Evolutionary conservation across 2,888 invertebrate genomes (phyloP).

Genomic region (Tinea pellionella): DNA sequence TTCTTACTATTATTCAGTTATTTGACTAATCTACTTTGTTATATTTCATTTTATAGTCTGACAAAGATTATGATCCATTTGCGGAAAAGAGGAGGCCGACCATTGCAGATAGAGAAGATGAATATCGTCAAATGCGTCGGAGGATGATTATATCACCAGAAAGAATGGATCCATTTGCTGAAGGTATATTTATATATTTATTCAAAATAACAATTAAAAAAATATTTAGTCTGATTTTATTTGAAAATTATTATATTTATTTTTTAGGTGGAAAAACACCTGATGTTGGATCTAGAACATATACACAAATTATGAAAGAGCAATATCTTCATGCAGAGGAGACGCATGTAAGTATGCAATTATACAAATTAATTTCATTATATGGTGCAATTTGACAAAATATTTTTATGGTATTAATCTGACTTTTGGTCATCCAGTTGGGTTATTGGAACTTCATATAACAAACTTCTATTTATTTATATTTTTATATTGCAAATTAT

Average conservation of each 20-base stretch:
- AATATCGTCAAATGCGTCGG: slow-evolving; percentile 90
- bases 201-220: too few relatives aligned
- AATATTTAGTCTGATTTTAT: too few relatives aligned
- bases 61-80: slow-evolving; percentile 95
- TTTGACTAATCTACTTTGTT: background rate
- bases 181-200: slow-evolving; percentile 74
- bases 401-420: too few relatives aligned
- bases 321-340: slow-evolving; percentile 91
- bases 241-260: background rate
- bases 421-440: too few relatives aligned
- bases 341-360: slow-evolving; percentile 77
- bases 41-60: slow-evolving; percentile 68
- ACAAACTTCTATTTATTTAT: background rate
- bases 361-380: too few relatives aligned
- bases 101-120: slow-evolving; percentile 96
- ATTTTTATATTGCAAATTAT: background rate
- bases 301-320: slow-evolving; percentile 97
- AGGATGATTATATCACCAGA: slow-evolving; percentile 96
- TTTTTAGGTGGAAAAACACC: slow-evolving; percentile 97
- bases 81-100: slow-evolving; percentile 91
- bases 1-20: background rate
- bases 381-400: too few relatives aligned
- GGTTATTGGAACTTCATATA: too few relatives aligned
- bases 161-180: slow-evolving; percentile 96
- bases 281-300: slow-evolving; percentile 93